Conservation (phyloP, 2,797 vertebrate species). For the Tympanoctomys barrerae region DNA sequence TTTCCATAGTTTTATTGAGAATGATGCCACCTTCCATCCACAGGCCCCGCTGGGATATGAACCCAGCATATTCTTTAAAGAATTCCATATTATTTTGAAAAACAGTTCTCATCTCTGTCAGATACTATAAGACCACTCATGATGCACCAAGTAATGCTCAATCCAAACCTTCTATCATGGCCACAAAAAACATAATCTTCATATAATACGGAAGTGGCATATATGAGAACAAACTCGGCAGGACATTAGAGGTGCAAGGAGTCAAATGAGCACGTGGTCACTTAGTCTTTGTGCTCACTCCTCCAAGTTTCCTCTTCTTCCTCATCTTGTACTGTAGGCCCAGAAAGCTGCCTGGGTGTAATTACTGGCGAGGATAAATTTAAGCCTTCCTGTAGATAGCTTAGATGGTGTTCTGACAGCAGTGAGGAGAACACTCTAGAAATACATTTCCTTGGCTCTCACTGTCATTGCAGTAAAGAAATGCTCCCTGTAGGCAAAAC, state of each 20-base stretch:
- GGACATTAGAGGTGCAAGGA: background rate
- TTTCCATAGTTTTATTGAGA: too few species aligned
- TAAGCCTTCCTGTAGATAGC: background rate
- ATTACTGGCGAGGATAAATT: background rate
- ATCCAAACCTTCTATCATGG: background rate
- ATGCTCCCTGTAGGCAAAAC: background rate
- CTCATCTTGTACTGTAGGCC: background rate
- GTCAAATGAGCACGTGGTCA: background rate
- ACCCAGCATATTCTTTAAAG: background rate
- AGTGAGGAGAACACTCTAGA: background rate
- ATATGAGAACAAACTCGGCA: background rate
- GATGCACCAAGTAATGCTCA: background rate
- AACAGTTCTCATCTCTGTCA: background rate
- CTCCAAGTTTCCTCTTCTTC: background rate
- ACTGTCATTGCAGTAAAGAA: background rate
- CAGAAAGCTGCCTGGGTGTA: background rate
- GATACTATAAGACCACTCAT: background rate
- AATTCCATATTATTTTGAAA: background rate
- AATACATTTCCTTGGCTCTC: background rate
- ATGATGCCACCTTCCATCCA: too few species aligned
- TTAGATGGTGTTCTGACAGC: background rate
- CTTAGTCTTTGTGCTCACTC: background rate
- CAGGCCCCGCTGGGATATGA: too few species aligned
- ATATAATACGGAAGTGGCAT: background rate
- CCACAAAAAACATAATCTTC: background rate